Base-by-base conservation (phyloP, 1,140 invertebrate species). In the Leptopilina boulardi region DNA sequence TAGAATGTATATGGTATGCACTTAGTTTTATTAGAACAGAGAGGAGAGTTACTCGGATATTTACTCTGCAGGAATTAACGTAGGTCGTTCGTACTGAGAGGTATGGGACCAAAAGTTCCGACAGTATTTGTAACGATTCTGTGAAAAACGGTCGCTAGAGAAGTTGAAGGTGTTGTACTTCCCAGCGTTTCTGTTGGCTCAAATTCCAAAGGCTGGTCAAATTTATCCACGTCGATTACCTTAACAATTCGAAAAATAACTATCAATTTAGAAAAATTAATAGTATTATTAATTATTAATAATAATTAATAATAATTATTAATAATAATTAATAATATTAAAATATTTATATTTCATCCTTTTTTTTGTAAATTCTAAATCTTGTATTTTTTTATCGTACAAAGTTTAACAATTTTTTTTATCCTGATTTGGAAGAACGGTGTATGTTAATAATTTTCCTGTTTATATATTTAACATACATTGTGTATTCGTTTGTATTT, bases 51-150 rank as follows among this genome's bases (percentile, higher is more conserved):
- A 70, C 38, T 70, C 66, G 11, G 38, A 21, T 41, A 70, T 70
- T 70, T 70, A 34, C 66, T 41, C 38, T 18, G 21, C 44, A 77
- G 73, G 47, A 23, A 66, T 77, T 74, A 83, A 82, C 80, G 80
- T 47, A 83, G 70, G 34, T 38, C 75, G 56, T 66, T 66, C 10
- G 26, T 66, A 66, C 56, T 66, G 56, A 66, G 56, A 66, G 11
- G 56, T 26, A 66, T 30, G 23, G 23, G 23, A 30, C 56, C 13
- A 15, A 30, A 66, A 66, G 26, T 66, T 66, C 54, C 23, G 54
- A 26, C 2, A 59, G 21, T 11, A 73, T 84, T 83, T 47, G 70
- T 72, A 74, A 82, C 59, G 76, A 84, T 74, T 76, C 66, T 51
- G 51, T 74, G 77, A 76, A 78, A 73, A 82, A 80, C 76, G 70